These are phyloP conservation scores for Ramazzottius varieornatus DNA, from an alignment of 2,888 invertebrate species.

Conservation along the genomic window DNA sequence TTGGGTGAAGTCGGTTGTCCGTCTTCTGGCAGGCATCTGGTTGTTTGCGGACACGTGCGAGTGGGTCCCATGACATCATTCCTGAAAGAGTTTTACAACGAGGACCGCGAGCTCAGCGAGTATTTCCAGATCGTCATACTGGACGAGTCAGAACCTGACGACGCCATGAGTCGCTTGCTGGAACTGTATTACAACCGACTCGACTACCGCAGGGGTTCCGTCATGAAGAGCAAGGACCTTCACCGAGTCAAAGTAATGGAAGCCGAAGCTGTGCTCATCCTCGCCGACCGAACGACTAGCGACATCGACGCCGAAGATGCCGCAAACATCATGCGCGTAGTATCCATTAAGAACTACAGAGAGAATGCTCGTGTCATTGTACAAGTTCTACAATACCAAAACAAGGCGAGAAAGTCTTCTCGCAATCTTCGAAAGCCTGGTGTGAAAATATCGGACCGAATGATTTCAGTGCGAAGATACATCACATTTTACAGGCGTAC, in stretches of 20 bases:
- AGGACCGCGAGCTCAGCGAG: neutral
- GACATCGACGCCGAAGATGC: conserved; percentile 10
- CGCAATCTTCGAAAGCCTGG: too few relatives aligned
- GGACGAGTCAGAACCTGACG: neutral
- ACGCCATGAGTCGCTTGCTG: neutral
- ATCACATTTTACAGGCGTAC: conserved; percentile 3
- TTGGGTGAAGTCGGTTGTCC: too few relatives aligned
- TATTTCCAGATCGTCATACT: conserved; percentile 1
- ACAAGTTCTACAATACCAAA: conserved; percentile 11
- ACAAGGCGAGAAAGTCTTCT: conserved; percentile 7
- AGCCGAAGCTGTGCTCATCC: conserved; percentile 9
- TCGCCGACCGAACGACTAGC: conserved; percentile 8
- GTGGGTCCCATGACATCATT: neutral
- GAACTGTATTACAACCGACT: neutral
- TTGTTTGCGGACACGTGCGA: neutral
- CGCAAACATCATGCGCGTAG: conserved; percentile 12
- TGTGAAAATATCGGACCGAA: too few relatives aligned
- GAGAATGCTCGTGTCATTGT: conserved; percentile 10
- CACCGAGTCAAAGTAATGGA: conserved; percentile 5
- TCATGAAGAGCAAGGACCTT: neutral
- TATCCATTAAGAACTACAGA: conserved; percentile 11
- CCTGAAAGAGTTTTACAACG: conserved; percentile 1
- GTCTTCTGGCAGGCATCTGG: neutral
- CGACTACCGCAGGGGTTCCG: neutral
- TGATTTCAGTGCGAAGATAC: too few relatives aligned